Evolutionary conservation across 2,888 invertebrate species (phyloP).

Genomic region (Nymphalis c-album): DNA sequence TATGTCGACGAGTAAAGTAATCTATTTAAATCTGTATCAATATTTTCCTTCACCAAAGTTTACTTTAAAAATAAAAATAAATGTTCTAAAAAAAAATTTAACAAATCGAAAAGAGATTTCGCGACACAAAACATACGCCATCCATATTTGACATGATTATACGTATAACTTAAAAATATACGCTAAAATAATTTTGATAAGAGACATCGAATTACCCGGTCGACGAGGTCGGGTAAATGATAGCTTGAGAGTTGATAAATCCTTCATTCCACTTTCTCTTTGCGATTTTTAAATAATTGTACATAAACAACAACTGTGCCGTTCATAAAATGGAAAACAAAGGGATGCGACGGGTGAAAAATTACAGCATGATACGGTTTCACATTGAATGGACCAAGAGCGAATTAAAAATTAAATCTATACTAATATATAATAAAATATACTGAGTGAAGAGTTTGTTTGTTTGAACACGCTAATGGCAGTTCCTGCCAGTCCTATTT

Average conservation of each 20-base stretch:
- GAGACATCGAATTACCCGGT: conserved; percentile 16
- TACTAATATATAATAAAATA: neutral
- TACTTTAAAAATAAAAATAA: neutral
- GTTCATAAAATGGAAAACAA: conserved; percentile 38
- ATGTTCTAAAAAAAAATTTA: neutral
- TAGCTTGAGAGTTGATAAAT: conserved; percentile 36
- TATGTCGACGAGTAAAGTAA: no score
- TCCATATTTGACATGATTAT: conserved; percentile 17
- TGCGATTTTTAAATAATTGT: conserved; percentile 32
- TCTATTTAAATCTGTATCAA: no score
- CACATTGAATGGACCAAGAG: conserved; percentile 19
- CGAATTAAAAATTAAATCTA: neutral
- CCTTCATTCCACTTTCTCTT: conserved; percentile 38
- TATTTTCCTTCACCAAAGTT: no score
- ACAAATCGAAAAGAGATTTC: neutral
- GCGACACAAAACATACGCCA: conserved; percentile 3
- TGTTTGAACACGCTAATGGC: no score
- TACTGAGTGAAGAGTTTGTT: no score
- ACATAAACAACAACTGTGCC: conserved; percentile 23
- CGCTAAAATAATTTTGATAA: conserved; percentile 25
- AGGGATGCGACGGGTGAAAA: conserved; percentile 29
- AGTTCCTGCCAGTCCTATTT: no score
- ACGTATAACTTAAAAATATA: neutral
- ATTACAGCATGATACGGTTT: neutral
- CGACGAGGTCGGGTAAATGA: conserved; percentile 31